These are phyloP conservation scores for Tetragonula clypearis DNA, from an alignment of 1,140 invertebrate genomes.

Conservation along the genomic window DNA sequence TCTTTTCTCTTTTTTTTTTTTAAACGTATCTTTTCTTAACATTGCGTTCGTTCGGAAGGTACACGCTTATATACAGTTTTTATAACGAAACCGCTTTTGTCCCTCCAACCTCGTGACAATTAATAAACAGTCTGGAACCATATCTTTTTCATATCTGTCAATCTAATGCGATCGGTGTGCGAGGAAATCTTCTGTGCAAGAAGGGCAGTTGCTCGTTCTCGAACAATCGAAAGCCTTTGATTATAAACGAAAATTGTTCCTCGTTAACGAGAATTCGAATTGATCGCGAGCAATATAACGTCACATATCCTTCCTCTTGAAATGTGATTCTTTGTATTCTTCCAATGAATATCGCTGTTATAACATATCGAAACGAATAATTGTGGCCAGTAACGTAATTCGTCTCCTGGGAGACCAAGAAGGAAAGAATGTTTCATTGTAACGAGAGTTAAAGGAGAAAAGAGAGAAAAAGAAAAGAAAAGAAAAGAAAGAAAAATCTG, in stretches of 20 bases:
- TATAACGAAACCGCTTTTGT: constrained; percentile 42
- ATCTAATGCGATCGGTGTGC: constrained; percentile 39
- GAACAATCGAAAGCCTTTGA: constrained; percentile 8
- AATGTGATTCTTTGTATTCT: constrained; percentile 57
- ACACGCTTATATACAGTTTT: constrained; percentile 41
- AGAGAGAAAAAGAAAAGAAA: too few relatives aligned
- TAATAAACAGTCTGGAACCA: constrained; percentile 7
- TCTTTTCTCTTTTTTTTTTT: not conserved
- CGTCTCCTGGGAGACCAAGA: not conserved
- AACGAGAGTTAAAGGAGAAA: not conserved
- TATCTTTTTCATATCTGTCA: constrained; percentile 45
- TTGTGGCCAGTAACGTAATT: constrained; percentile 37
- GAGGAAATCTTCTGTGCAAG: not conserved
- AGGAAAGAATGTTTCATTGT: not conserved
- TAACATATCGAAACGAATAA: constrained; percentile 57
- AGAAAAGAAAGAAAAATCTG: not conserved
- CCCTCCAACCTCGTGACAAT: not conserved
- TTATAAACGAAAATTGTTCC: constrained; percentile 27
- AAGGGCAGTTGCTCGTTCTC: constrained; percentile 1
- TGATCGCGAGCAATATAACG: constrained; percentile 56
- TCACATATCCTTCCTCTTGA: constrained; percentile 59
- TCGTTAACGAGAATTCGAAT: constrained; percentile 41
- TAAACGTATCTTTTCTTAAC: not conserved
- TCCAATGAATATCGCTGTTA: constrained; percentile 47
- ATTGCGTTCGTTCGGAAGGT: constrained; percentile 32